phyloP scores from a whole-genome alignment of 2,113 vertebrate genomes.

The Philantomba maxwellii region DNA sequence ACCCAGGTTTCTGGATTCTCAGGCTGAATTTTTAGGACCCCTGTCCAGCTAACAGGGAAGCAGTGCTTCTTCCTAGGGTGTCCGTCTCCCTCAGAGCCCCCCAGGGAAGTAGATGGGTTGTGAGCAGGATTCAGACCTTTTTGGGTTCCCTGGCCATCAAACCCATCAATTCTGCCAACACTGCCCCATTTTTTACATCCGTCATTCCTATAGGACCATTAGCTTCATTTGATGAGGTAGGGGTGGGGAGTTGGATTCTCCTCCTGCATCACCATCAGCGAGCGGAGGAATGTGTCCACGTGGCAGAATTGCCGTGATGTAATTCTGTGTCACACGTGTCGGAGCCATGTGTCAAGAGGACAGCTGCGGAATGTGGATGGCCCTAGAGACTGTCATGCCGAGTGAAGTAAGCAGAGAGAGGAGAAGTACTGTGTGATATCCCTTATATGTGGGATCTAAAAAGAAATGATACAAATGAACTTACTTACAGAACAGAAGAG shows the following conservation, averaged over 20 bases:
- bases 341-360: too few relatives aligned
- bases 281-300: accelerated
- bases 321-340: background rate
- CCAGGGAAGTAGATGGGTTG: background rate
- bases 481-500: background rate
- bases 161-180: background rate
- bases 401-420: background rate
- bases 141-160: background rate
- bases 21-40: background rate
- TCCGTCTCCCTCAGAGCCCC: background rate
- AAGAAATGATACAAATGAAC: background rate
- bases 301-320: background rate
- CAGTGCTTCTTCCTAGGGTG: background rate
- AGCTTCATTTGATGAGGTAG: background rate
- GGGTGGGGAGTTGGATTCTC: background rate
- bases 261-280: background rate
- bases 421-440: background rate
- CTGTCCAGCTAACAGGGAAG: background rate
- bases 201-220: background rate
- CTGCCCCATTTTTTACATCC: background rate
- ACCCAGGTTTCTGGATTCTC: background rate
- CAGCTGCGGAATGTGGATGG: background rate
- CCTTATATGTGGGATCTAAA: background rate
- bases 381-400: background rate
- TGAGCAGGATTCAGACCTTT: background rate